Evolutionary conservation across 2,888 invertebrate species (phyloP).

Genomic region (Lepidocyrtinus sp.): DNA sequence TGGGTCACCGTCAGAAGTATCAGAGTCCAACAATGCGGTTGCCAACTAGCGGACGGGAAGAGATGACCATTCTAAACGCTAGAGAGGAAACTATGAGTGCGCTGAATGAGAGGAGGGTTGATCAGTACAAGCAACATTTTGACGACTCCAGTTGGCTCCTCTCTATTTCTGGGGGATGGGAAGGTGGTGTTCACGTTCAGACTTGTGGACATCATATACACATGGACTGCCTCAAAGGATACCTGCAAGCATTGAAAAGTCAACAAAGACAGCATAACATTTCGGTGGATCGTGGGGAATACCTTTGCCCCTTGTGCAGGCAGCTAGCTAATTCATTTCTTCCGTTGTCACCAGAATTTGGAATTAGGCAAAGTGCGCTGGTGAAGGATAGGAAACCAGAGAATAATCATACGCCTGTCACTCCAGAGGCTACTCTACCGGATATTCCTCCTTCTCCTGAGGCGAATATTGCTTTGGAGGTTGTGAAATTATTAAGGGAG

Average conservation of each 20-base stretch:
- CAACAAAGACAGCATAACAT: conserved; percentile 84
- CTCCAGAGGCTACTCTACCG: conserved; percentile 68
- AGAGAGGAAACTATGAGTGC: conserved; percentile 80
- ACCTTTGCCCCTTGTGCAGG: conserved; percentile 77
- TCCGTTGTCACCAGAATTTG: conserved; percentile 74
- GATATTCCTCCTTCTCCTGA: conserved; percentile 68
- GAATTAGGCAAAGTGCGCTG: conserved; percentile 68
- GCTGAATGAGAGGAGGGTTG: conserved; percentile 84
- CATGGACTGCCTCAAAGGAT: conserved; percentile 92
- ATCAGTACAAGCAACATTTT: conserved; percentile 84
- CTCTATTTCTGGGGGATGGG: conserved; percentile 87
- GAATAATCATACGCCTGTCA: conserved; percentile 58
- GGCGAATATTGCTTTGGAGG: conserved; percentile 68
- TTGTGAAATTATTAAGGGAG: conserved; percentile 67
- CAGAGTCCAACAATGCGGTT: conserved; percentile 71
- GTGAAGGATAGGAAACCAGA: conserved; percentile 67
- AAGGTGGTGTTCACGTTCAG: conserved; percentile 93
- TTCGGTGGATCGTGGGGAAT: conserved; percentile 75
- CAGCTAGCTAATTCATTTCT: conserved; percentile 92
- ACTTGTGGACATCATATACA: conserved; percentile 98
- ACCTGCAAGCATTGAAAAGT: conserved; percentile 86
- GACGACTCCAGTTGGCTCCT: conserved; percentile 85
- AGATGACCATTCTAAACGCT: conserved; percentile 74
- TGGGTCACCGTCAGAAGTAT: conserved; percentile 77
- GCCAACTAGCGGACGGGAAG: conserved; percentile 80